phyloP scores from a whole-genome alignment of 2,113 vertebrate species.

The Saimiri boliviensis region DNA sequence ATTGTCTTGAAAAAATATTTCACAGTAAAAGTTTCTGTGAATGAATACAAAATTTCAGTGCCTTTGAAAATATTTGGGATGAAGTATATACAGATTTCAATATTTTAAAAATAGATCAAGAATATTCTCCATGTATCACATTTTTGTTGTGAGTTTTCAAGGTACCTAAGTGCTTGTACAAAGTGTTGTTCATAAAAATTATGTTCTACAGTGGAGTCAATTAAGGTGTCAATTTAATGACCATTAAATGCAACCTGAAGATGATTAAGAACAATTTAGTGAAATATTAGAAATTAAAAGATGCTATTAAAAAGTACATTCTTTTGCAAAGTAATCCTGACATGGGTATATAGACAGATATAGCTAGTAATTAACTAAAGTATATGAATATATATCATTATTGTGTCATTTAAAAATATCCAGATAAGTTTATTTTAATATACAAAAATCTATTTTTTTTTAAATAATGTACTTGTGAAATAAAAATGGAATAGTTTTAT shows the following conservation, averaged over 20 bases:
- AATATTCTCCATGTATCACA: background rate
- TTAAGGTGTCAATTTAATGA: conserved; percentile 13
- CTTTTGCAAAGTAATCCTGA: background rate
- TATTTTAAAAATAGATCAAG: background rate
- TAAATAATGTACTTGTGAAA: background rate
- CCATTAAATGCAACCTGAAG: background rate
- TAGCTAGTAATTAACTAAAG: background rate
- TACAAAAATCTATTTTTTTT: background rate
- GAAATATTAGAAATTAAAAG: conserved; percentile 28
- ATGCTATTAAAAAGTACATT: background rate
- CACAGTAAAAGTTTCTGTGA: background rate
- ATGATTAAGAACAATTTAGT: conserved; percentile 10
- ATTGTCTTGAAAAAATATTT: background rate
- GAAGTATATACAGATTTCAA: background rate
- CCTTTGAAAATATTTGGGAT: background rate
- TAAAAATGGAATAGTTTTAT: background rate
- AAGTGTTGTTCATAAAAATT: background rate
- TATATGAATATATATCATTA: background rate
- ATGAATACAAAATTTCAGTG: background rate
- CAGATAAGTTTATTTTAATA: background rate
- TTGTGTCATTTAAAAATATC: background rate
- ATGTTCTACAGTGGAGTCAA: background rate
- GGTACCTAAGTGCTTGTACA: background rate
- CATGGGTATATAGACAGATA: background rate
- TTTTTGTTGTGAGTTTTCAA: conserved; percentile 2